Evolutionary conservation across 1,140 invertebrate genomes (phyloP), one percentile per base, ranked within the genome.

Genomic region (Penaeus vannamei): DNA sequence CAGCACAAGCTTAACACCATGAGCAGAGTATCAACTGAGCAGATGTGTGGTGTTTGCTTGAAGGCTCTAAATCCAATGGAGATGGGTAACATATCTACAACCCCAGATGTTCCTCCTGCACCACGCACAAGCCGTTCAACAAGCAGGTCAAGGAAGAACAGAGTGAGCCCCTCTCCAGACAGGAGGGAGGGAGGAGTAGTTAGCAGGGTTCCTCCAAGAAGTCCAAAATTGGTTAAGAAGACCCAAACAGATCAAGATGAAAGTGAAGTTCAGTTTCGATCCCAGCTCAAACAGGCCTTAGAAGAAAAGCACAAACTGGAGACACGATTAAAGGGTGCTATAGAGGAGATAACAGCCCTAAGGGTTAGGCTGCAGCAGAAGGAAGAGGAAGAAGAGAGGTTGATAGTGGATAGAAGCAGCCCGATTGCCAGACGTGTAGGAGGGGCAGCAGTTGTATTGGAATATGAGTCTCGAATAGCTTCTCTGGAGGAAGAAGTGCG

Each of bases 31-130:
- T 83, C 76, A 29, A 85, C 90, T 20, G 86, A 90, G 19, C 87
- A 81, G 53, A 42, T 90, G 69, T 90, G 90, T 85, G 36, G 85
- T n/a, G 86, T 90, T 22, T 90, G 90, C 62, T 84, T 90, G 82
- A 90, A 90, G 82, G 85, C 90, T 36, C 69, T 86, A 17, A 81
- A 77, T 66, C 36, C 86, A 32, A 26, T 81, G 22, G 90, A 90
- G 1, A 42, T 64, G n/a, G 69, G 81, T 8, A 83, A 66, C 7
- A 66, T 26, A 17, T 81, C 36, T 46, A 22, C 42, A 42, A 17
- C 53, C 4, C 29, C 61, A 59, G 59, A 59, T 46, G 23, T n/a
- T 26, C 29, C 62, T 0, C 82, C 79, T n/a, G 79, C 84, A 79
- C 36, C 26, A 23, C 61, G 72, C 42, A 59, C 62, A 76, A 83